Percentiles rank a stretch among this genome's conserved stretches.
Evolutionary conservation across 2,888 invertebrate species (phyloP).

Genomic region (Pachydiplax longipennis): DNA sequence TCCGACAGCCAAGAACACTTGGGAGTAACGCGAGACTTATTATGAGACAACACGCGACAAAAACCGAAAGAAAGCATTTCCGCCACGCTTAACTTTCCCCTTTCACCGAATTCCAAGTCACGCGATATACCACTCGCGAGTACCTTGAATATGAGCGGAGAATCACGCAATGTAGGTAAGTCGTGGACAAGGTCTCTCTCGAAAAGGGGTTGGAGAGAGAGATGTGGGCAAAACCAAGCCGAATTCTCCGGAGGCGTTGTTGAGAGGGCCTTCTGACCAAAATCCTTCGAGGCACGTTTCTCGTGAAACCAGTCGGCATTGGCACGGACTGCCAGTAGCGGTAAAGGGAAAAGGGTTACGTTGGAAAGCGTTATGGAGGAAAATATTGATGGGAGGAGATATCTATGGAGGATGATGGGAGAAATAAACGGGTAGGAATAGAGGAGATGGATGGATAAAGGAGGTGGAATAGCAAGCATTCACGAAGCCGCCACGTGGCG

Average conservation of each 20-base stretch:
- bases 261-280: not conserved
- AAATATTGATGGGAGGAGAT: not conserved
- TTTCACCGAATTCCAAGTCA: not conserved
- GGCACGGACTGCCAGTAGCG: not conserved
- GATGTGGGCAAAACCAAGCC: not conserved
- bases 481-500: too few species aligned
- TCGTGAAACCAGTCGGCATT: not conserved
- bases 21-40: not conserved
- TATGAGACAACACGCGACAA: not conserved
- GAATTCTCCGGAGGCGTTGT: not conserved
- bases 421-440: not conserved
- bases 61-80: not conserved
- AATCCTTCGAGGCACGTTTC: not conserved
- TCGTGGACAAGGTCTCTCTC: not conserved
- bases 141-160: not conserved
- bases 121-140: not conserved
- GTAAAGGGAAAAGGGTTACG: not conserved
- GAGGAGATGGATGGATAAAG: too few species aligned
- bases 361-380: not conserved
- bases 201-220: not conserved
- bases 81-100: not conserved
- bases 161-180: not conserved
- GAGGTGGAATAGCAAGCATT: too few species aligned
- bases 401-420: not conserved
- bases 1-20: not conserved